These are phyloP conservation scores for silkworm (Bombyx mori) DNA, from an alignment of 1,140 invertebrate genomes.

Conservation along the genomic window DNA sequence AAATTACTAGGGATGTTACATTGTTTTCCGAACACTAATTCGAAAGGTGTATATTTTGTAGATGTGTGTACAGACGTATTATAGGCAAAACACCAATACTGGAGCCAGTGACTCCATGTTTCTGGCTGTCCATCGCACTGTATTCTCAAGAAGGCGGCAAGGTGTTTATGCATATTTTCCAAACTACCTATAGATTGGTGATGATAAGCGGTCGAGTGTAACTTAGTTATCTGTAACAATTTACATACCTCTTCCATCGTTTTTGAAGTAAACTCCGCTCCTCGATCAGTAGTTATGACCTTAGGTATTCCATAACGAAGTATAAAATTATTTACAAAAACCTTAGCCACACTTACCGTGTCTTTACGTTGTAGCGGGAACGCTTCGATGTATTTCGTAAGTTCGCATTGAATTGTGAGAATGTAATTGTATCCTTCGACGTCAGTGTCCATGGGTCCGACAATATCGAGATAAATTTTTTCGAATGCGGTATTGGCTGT, in stretches of 20 bases:
- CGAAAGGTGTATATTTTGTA: conserved; percentile 6
- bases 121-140: conserved; percentile 1
- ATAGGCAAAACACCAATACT: conserved; percentile 18
- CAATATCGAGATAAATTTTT: conserved; percentile 20
- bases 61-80: conserved; percentile 14
- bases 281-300: conserved; percentile 9
- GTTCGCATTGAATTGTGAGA: conserved; percentile 22
- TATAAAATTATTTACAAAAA: conserved; percentile 24
- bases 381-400: conserved; percentile 20
- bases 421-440: conserved; percentile 18
- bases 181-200: too few relatives aligned
- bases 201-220: conserved; percentile 7
- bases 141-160: background rate
- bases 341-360: conserved; percentile 11
- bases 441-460: conserved; percentile 18
- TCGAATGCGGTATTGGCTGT: conserved; percentile 13
- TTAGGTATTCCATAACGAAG: conserved; percentile 12
- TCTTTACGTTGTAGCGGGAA: conserved; percentile 18
- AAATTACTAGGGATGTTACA: conserved; percentile 3
- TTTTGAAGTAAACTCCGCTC: conserved; percentile 14
- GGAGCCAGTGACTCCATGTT: conserved; percentile 5
- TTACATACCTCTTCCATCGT: conserved; percentile 16
- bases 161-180: conserved; percentile 1
- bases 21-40: conserved; percentile 6
- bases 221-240: conserved; percentile 10